Evolutionary conservation across 2,797 vertebrate species (phyloP).

Genomic region (Arctocebus calabarensis): DNA sequence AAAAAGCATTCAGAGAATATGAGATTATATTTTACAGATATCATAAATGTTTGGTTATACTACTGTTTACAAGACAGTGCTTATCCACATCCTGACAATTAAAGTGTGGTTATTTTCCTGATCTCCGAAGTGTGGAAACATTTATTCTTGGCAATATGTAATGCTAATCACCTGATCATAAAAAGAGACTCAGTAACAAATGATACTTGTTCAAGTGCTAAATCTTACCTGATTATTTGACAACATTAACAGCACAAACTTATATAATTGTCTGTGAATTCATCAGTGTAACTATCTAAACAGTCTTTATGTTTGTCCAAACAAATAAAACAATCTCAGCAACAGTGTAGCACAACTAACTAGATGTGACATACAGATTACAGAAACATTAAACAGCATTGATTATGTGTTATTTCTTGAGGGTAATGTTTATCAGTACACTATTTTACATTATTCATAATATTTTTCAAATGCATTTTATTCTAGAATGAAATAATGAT

Average conservation of each 20-base stretch:
- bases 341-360: neutral
- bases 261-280: neutral
- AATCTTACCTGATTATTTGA: constrained; percentile 17
- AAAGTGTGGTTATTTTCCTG: constrained; percentile 61
- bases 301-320: neutral
- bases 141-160: neutral
- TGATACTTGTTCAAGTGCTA: neutral
- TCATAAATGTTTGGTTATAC: constrained; percentile 73
- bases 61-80: constrained; percentile 69
- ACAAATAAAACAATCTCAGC: neutral
- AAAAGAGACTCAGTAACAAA: constrained; percentile 44
- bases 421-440: neutral
- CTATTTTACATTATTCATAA: neutral
- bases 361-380: constrained; percentile 5
- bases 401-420: constrained; percentile 1
- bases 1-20: constrained; percentile 69
- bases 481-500: neutral
- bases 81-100: constrained; percentile 59
- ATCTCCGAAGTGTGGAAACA: constrained; percentile 14
- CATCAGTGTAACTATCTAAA: neutral
- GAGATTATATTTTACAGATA: constrained; percentile 68
- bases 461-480: constrained; percentile 28
- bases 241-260: neutral
- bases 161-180: neutral
- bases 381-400: neutral